Evolutionary conservation across 2,888 invertebrate species (phyloP), one percentile per base, ranked within the genome.

Genomic region (Cataglyphis livida): DNA sequence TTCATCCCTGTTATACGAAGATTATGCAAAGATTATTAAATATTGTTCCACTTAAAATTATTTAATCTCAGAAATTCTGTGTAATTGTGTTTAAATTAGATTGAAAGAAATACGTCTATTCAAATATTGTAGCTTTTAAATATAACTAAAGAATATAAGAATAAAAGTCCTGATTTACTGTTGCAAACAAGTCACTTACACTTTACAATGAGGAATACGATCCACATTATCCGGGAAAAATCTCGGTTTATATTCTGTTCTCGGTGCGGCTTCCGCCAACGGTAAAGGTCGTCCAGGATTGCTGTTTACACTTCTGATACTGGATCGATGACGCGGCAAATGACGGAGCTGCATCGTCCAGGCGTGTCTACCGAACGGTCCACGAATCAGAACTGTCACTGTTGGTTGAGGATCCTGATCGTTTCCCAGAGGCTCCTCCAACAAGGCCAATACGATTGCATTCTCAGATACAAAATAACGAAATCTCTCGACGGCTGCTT

Each of bases 331-430:
- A 57, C 98, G 96, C 0, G 99, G 98, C 83, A 98, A 95, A 93
- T 99, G 98, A 57, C 99, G 96, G 78, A 98, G 95, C 92, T 98
- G 97, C 96, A 98, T 96, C 10, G 98, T 98, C 99, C 99, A 99
- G 28, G 98, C 98, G 95, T 98, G 98, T 6, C 99, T 97, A 0
- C 99, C 99, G 95, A 98, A 99, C 0, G 98, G 98, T 81, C 98
- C 98, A 1, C 99, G 96, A 85, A 99, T 97, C 76, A 99, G 95
- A 75, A 98, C 97, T 93, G 96, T 97, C 9, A 99, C 97, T 0
- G 98, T 98, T 0, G 99, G 99, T 92, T 99, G 98, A 4, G 98
- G 98, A 95, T 99, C 99, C 96, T 98, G 96, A 93, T 97, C 97
- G 93, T 98, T 98, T n/a, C 98, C 98, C 7, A 99, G 95, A 18